These are phyloP conservation scores for Nebria brevicollis DNA, from an alignment of 2,888 invertebrate species.

Conservation along the genomic window DNA sequence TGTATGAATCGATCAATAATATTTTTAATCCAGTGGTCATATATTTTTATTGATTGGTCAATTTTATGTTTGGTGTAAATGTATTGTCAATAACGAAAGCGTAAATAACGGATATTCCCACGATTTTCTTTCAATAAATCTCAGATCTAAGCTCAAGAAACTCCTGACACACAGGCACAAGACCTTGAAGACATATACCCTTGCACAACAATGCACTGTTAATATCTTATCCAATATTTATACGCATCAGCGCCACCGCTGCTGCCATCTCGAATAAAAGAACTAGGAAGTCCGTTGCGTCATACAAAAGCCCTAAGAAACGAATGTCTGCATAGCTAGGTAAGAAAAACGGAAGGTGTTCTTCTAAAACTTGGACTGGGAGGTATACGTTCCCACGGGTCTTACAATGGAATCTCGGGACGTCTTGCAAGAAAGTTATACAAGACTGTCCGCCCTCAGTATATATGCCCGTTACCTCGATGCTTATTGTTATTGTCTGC, in stretches of 20 bases:
- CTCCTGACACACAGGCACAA: constrained; percentile 23
- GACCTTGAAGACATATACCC: not conserved
- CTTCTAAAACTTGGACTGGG: constrained; percentile 11
- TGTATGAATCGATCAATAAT: constrained; percentile 13
- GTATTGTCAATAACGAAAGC: constrained; percentile 8
- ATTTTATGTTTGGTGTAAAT: too few species aligned
- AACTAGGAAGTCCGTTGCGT: constrained; percentile 44
- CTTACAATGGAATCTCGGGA: constrained; percentile 27
- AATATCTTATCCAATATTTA: constrained; percentile 35
- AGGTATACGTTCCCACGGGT: constrained; percentile 36
- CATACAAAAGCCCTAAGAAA: not conserved
- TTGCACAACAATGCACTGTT: constrained; percentile 23
- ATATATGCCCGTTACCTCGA: not conserved
- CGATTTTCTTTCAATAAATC: constrained; percentile 13
- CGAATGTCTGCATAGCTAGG: constrained; percentile 7
- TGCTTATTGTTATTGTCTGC: not conserved
- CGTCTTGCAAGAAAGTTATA: constrained; percentile 44
- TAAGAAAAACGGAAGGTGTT: constrained; percentile 39
- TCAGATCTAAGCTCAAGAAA: constrained; percentile 21
- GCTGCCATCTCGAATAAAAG: constrained; percentile 11
- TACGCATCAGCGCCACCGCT: constrained; percentile 34
- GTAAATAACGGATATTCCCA: constrained; percentile 41
- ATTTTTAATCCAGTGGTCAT: not conserved
- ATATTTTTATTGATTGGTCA: too few species aligned
- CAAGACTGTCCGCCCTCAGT: constrained; percentile 22